Evolutionary conservation across 2,888 invertebrate species (phyloP), one percentile per base, ranked within the genome.

Genomic region (Masnerella sp.): DNA sequence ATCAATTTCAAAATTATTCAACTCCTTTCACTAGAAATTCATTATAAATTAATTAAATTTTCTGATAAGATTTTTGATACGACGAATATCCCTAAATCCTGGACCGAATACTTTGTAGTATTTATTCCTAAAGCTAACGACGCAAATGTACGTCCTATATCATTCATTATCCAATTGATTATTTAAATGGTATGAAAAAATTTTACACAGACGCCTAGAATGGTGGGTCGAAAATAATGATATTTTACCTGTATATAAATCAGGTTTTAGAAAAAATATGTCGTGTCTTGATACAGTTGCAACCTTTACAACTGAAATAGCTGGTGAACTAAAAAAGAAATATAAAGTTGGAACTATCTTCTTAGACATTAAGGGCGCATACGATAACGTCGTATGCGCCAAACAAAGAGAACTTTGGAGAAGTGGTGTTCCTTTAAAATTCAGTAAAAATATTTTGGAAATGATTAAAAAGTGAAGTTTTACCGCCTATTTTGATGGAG

Each of bases 351-450:
- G 36, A 1, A 36, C 34, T 9, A 1, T 52, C 0, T 52, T 52
- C n/a, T n/a, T 52, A 22, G 36, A 36, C 15, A 52, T 52, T 14
- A 14, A 52, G 15, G 51, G 36, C 1, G 51, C 51, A 0, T 52
- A 36, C n/a, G 36, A 52, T 15, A 36, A 52, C n/a, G 51, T 36
- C 0, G 17, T 28, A 40, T 2, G n/a, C 40, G 2, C 4, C 40
- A 12, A 40, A 54, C 14, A 40, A 30, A n/a, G n/a, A 28, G 28
- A 54, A 40, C 8, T 38, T 1, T 54, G 40, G 54, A 40, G 14
- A 25, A 12, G 2, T 9, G 40, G 54, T 5, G 9, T 17, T 0
- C 54, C 54, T 5, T 9, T 28, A 2, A n/a, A 11, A 11, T 20
- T 54, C 1, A 17, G 25, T 11, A 15, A 17, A 9, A 11, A 7